phyloP scores from a whole-genome alignment of 2,113 vertebrate genomes.

The Spizaetus ornatus region DNA sequence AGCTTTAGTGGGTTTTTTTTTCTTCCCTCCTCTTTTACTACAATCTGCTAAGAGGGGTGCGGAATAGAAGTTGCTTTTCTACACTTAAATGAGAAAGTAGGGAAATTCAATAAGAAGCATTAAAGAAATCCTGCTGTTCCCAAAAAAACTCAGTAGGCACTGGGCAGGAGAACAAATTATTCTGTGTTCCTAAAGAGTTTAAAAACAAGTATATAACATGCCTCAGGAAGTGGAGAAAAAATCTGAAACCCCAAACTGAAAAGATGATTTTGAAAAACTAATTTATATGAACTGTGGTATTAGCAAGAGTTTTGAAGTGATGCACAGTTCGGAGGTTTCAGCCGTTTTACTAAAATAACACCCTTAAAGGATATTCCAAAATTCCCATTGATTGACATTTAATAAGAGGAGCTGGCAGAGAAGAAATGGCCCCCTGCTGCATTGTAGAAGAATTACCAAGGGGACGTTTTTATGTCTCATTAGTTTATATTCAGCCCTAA shows the following conservation, averaged over 20 bases:
- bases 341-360: background rate
- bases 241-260: background rate
- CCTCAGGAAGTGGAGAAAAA: background rate
- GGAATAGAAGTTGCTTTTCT: conserved; percentile 53
- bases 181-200: background rate
- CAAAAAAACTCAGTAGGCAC: background rate
- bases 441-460: conserved; percentile 3
- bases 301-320: background rate
- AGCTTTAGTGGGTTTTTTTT: conserved; percentile 73
- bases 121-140: conserved; percentile 45
- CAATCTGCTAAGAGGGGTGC: conserved; percentile 65
- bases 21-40: conserved; percentile 53
- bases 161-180: background rate
- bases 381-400: conserved; percentile 5
- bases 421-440: conserved; percentile 10
- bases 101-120: conserved; percentile 42
- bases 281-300: background rate
- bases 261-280: background rate
- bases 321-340: background rate
- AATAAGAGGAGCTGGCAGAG: conserved; percentile 18
- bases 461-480: conserved; percentile 33
- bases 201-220: background rate
- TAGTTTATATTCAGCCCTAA: conserved; percentile 27
- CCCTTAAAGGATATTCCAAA: background rate
- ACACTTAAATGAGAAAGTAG: conserved; percentile 19